Base-by-base conservation (phyloP, 2,888 invertebrate genomes). In the Coelogynopora nodosa region DNA sequence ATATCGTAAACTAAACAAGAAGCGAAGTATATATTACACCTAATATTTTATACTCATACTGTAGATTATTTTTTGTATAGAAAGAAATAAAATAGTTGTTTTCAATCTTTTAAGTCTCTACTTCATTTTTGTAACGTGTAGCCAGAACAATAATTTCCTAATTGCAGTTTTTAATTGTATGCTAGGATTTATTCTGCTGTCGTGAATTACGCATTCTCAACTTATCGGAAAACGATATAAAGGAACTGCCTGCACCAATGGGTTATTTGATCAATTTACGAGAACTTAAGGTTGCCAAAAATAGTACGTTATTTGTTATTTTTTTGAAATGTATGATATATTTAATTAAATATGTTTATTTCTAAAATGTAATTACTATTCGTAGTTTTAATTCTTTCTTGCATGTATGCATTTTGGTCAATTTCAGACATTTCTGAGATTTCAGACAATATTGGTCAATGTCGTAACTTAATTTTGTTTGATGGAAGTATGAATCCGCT, bases 401-500 rank as follows among this genome's bases (percentile, higher is more conserved):
- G n/a, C n/a, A n/a, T n/a, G 18, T 49, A 49, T 49, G 5, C 18
- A 49, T 49, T 49, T 18, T 49, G 49, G 5, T 74, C 23, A n/a
- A 26, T 82, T 92, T 0, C 90, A 94, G 95, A 94, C 88, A 93
- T 96, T 90, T 94, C 94, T 88, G 94, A 94, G 90, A 94, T 96
- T 91, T 96, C 97, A 87, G 96, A 96, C 89, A 95, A 94, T 90
- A 95, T 97, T 92, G 96, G 96, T 92, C 94, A 95, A 89, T 95
- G 96, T 91, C 96, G 95, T 92, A 95, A 95, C 92, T 93, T 97
- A 89, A 94, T 94, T 88, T 94, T 94, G 88, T 93, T 97, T 91
- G 96, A 97, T 93, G 94, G 96, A 88, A 96, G 96, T 92, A 95
- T 96, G 88, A 97, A 97, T 92, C 96, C 96, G 84, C 93, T 97